Percentiles rank a stretch among this genome's conserved stretches.
phyloP scores from a whole-genome alignment of 2,888 invertebrate species.

The Chrysopilus asiliformis region DNA sequence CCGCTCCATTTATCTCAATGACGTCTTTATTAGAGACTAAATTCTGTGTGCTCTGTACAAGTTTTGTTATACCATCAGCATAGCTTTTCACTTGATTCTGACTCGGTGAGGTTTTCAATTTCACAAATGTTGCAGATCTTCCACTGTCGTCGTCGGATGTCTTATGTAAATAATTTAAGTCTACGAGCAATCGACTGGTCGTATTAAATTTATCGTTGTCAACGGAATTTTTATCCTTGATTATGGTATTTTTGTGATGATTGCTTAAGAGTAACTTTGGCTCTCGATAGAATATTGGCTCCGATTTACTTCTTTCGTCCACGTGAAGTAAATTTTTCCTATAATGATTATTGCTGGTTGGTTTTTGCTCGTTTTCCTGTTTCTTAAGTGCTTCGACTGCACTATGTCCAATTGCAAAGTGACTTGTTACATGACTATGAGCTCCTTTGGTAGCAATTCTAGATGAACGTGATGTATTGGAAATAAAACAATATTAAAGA shows the following conservation, averaged over 20 bases:
- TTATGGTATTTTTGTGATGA: not conserved
- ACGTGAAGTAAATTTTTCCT: no score
- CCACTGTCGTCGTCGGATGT: no score
- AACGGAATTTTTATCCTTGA: not conserved
- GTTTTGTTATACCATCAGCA: no score
- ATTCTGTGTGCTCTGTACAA: constrained; percentile 28
- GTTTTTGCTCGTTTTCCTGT: constrained; percentile 2
- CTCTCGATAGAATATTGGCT: not conserved
- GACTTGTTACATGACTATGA: constrained; percentile 36
- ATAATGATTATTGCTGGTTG: no score
- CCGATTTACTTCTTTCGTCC: not conserved
- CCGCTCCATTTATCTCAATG: constrained; percentile 45
- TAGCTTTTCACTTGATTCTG: not conserved
- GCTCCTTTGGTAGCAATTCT: constrained; percentile 36
- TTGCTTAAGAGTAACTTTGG: not conserved
- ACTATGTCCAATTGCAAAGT: constrained; percentile 39
- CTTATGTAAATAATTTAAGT: no score
- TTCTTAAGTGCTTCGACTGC: constrained; percentile 31
- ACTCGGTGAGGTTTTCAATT: no score
- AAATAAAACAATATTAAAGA: no score
- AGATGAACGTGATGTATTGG: no score
- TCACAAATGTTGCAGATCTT: no score
- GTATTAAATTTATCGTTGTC: not conserved
- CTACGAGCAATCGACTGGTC: not conserved
- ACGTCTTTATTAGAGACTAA: constrained; percentile 50